These are phyloP conservation scores for Cyclophora punctaria DNA, from an alignment of 2,888 invertebrate genomes.

Conservation along the genomic window DNA sequence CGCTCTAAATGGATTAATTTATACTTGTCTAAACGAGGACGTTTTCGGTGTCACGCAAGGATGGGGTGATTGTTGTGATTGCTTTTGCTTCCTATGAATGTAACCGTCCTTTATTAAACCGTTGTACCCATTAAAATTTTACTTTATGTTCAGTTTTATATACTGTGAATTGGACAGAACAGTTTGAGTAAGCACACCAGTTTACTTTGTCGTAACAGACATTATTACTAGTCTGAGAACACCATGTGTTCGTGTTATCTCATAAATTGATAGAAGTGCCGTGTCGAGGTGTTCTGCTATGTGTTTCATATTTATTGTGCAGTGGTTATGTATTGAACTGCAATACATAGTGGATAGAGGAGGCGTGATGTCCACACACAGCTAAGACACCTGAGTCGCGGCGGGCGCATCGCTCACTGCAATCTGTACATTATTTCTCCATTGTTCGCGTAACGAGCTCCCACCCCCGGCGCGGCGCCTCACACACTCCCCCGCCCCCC, in stretches of 20 bases:
- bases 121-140: not conserved
- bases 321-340: conserved; percentile 7
- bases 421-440: conserved; percentile 77
- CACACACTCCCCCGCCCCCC: conserved; percentile 35
- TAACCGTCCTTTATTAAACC: conserved; percentile 60
- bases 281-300: conserved; percentile 6
- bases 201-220: too few relatives aligned
- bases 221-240: too few relatives aligned
- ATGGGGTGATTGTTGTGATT: conserved; percentile 74
- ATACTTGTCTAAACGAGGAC: conserved; percentile 74
- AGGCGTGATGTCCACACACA: conserved; percentile 59
- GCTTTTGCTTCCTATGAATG: conserved; percentile 69
- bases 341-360: conserved; percentile 15
- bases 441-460: conserved; percentile 75
- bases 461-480: conserved; percentile 42
- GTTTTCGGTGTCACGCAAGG: conserved; percentile 74
- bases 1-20: conserved; percentile 76
- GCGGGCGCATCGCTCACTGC: conserved; percentile 75
- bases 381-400: conserved; percentile 70
- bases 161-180: too few relatives aligned
- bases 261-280: conserved; percentile 2
- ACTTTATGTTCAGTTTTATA: too few relatives aligned
- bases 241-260: too few relatives aligned
- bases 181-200: too few relatives aligned
- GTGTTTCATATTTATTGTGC: conserved; percentile 4